phyloP scores from a whole-genome alignment of 2,888 invertebrate genomes.

The Villa cingulata region DNA sequence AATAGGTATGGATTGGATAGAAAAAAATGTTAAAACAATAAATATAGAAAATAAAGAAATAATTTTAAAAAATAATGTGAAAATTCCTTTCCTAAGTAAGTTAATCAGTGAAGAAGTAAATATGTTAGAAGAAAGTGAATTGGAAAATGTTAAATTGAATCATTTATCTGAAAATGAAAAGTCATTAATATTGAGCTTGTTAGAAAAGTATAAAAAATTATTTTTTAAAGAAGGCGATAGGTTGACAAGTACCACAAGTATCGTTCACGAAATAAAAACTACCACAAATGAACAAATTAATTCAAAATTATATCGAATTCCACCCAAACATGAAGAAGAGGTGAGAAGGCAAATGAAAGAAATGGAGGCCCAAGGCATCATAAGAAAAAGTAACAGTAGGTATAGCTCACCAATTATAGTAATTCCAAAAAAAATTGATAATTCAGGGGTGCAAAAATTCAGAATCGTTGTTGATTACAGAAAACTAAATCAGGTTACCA shows the following conservation, averaged over 20 bases:
- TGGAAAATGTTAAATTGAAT: conserved; percentile 4
- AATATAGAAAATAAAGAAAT: conserved; percentile 7
- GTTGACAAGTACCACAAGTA: conserved; percentile 4
- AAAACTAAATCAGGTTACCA: conserved; percentile 7
- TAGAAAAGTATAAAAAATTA: conserved; percentile 4
- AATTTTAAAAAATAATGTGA: not conserved
- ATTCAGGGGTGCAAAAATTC: conserved; percentile 9
- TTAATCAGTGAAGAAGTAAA: conserved; percentile 3
- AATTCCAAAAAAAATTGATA: conserved; percentile 8
- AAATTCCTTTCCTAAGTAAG: conserved; percentile 5
- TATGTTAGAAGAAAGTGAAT: conserved; percentile 6
- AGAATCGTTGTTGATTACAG: conserved; percentile 10
- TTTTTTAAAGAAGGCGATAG: conserved; percentile 10
- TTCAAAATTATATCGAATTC: conserved; percentile 5
- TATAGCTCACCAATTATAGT: conserved; percentile 7
- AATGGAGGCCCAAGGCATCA: conserved; percentile 10
- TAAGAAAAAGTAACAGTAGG: conserved; percentile 6
- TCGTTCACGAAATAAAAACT: conserved; percentile 8
- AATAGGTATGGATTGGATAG: conserved; percentile 9
- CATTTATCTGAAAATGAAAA: conserved; percentile 8
- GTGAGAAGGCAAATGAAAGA: conserved; percentile 6
- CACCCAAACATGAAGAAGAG: conserved; percentile 5
- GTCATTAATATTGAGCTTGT: not conserved
- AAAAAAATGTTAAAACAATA: conserved; percentile 8
- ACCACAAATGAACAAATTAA: conserved; percentile 9